These are phyloP conservation scores for Gallinago stenura DNA, from an alignment of 2,797 vertebrate species.

Conservation along the genomic window DNA sequence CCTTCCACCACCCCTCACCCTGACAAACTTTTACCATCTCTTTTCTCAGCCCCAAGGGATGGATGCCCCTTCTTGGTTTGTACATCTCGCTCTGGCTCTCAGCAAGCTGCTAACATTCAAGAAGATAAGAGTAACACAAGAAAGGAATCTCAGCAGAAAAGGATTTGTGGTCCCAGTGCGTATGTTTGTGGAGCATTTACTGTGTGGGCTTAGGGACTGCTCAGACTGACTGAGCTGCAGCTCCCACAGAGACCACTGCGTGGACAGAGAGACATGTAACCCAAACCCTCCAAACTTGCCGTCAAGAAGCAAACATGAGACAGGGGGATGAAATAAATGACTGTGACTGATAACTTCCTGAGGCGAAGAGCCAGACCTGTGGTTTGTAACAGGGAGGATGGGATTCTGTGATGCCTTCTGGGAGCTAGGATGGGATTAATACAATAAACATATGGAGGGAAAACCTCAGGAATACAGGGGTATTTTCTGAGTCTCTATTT, in stretches of 20 bases:
- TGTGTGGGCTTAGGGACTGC: not conserved
- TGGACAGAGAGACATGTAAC: not conserved
- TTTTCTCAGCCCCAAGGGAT: not conserved
- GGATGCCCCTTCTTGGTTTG: not conserved
- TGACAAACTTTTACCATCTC: not conserved
- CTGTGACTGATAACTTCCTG: accelerated
- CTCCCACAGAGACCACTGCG: not conserved
- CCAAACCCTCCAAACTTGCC: not conserved
- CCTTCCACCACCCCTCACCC: not conserved
- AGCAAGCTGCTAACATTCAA: not conserved
- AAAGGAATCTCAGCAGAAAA: not conserved
- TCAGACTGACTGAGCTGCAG: constrained; percentile 38
- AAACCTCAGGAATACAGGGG: not conserved
- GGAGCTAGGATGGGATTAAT: not conserved
- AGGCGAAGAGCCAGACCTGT: not conserved
- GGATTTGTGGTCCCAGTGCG: not conserved
- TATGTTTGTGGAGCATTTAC: constrained; percentile 5
- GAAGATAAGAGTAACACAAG: not conserved
- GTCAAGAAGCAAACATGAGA: not conserved
- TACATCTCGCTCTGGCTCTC: not conserved
- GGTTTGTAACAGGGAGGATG: not conserved
- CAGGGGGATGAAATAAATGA: not conserved
- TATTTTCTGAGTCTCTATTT: constrained; percentile 25
- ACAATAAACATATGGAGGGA: not conserved
- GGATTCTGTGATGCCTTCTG: not conserved